phyloP scores from a whole-genome alignment of 2,797 vertebrate species.

The Pangasius krempfi region DNA sequence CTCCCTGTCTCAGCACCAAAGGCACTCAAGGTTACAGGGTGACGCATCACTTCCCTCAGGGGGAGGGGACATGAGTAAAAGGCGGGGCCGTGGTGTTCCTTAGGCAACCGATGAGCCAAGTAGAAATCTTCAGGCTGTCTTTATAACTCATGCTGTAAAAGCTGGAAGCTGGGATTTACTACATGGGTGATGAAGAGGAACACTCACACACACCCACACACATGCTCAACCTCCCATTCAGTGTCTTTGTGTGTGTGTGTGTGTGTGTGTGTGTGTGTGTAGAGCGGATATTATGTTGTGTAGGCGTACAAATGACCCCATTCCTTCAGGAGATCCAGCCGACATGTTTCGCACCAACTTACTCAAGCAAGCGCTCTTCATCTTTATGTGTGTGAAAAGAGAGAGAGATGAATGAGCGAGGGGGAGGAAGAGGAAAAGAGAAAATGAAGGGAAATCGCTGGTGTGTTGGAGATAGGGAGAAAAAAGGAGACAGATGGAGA shows the following conservation, averaged over 20 bases:
- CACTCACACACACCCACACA: neutral
- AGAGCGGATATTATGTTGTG: conserved; percentile 9
- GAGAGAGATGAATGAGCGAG: conserved; percentile 15
- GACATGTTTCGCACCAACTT: conserved; percentile 21
- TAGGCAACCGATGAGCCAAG: conserved; percentile 9
- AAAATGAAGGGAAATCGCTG: neutral
- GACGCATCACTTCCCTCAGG: conserved; percentile 33
- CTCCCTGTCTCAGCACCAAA: conserved; percentile 61
- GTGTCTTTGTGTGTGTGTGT: conserved; percentile 18
- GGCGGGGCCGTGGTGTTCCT: conserved; percentile 20
- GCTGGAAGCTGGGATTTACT: neutral
- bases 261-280: conserved; percentile 2
- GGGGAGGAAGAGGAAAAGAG: conserved; percentile 6
- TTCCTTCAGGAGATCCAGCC: conserved; percentile 18
- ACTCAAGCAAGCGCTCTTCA: conserved; percentile 26
- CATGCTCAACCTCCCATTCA: neutral
- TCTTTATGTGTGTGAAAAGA: conserved; percentile 35
- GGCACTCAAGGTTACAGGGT: conserved; percentile 54
- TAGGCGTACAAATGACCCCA: conserved; percentile 38
- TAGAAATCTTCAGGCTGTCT: conserved; percentile 23
- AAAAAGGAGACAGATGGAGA: neutral
- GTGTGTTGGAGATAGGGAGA: conserved; percentile 3
- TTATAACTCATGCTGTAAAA: conserved; percentile 25
- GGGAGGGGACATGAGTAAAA: conserved; percentile 5
- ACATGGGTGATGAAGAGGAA: conserved; percentile 21